Conservation (phyloP, 1,140 invertebrate species). For the Helicoverpa armigera region DNA sequence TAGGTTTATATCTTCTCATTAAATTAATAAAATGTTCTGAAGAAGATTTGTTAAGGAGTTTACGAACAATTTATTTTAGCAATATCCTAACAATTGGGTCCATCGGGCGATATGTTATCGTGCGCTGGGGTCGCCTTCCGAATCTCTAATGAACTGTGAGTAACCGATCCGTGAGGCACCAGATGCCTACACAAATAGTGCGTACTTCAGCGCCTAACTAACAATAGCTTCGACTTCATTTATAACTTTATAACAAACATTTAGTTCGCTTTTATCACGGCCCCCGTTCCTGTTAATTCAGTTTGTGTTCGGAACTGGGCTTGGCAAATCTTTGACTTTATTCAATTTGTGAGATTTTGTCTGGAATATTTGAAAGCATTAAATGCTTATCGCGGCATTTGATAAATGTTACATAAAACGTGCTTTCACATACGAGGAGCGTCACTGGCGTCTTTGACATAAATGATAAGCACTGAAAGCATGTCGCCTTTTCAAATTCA, state of each 20-base stretch:
- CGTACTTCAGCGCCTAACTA: neutral
- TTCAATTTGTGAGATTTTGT: slow-evolving; percentile 17
- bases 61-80: slow-evolving; percentile 29
- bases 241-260: slow-evolving; percentile 43
- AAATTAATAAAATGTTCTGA: slow-evolving; percentile 8
- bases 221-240: slow-evolving; percentile 36
- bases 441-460: neutral
- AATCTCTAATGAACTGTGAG: slow-evolving; percentile 65
- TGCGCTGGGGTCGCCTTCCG: slow-evolving; percentile 45
- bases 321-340: slow-evolving; percentile 35
- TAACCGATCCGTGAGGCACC: slow-evolving; percentile 47
- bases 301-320: slow-evolving; percentile 16
- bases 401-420: slow-evolving; percentile 14
- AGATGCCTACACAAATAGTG: slow-evolving; percentile 38
- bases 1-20: no score
- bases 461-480: neutral
- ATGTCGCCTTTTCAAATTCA: slow-evolving; percentile 55
- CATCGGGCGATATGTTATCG: slow-evolving; percentile 57
- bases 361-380: slow-evolving; percentile 3
- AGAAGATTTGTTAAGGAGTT: neutral
- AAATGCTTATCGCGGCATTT: slow-evolving; percentile 11
- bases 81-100: slow-evolving; percentile 33
- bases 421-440: neutral
- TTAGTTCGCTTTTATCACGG: slow-evolving; percentile 37
- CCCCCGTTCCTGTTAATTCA: slow-evolving; percentile 22